phyloP scores from a whole-genome alignment of 2,113 vertebrate genomes.

The Origma solitaria region DNA sequence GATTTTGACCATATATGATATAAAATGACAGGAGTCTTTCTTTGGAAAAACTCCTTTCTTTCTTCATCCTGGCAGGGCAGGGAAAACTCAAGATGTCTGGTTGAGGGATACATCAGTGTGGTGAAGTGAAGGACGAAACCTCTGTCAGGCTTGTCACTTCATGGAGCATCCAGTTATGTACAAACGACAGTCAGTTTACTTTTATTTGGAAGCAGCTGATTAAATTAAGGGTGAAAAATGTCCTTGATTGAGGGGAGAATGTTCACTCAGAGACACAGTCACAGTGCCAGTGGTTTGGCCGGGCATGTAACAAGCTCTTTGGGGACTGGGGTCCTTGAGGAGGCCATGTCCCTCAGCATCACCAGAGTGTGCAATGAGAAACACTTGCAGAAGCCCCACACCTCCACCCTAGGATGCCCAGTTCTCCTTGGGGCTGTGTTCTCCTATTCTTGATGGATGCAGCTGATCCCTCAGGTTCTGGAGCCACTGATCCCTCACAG shows the following conservation, averaged over 20 bases:
- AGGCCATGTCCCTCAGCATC: rapidly evolving
- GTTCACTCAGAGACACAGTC: background rate
- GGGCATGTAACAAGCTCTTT: background rate
- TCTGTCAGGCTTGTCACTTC: background rate
- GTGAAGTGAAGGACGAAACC: background rate
- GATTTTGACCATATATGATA: background rate
- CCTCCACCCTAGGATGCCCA: background rate
- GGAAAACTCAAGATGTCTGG: background rate
- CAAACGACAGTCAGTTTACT: background rate
- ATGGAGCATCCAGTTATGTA: background rate
- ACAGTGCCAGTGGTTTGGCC: background rate
- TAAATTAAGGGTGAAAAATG: background rate
- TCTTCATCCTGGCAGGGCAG: background rate
- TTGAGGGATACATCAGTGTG: background rate
- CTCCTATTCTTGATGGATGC: background rate
- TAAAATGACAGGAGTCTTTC: background rate
- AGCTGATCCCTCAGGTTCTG: background rate
- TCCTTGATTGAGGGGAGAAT: background rate
- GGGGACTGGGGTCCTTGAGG: rapidly evolving
- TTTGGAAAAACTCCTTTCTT: background rate
- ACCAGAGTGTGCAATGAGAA: background rate
- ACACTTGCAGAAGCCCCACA: rapidly evolving
- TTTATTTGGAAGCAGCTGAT: background rate
- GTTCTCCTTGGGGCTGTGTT: background rate
- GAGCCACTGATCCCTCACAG: background rate